phyloP scores from a whole-genome alignment of 2,888 invertebrate genomes.

The Oxyteleia sp. region DNA sequence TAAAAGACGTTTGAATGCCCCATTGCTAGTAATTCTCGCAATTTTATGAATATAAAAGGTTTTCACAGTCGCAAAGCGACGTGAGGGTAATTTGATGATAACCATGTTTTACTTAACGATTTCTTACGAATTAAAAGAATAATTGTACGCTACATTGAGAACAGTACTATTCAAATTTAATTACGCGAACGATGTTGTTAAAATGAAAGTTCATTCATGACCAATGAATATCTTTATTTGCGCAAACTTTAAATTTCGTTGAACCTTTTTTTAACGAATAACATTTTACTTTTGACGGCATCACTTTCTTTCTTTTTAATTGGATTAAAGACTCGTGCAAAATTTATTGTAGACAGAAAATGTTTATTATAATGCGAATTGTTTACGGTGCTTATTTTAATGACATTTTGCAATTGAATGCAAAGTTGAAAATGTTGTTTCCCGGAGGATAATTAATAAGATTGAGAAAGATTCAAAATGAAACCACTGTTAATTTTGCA shows the following conservation, averaged over 20 bases:
- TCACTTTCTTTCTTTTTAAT: no score
- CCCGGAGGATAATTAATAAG: no score
- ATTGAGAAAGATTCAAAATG: no score
- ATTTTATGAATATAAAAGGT: slow-evolving; percentile 2
- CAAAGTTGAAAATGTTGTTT: no score
- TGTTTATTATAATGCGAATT: no score
- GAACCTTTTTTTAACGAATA: no score
- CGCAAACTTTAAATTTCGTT: background rate
- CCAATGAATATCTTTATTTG: background rate
- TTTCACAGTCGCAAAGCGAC: background rate
- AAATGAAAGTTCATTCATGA: background rate
- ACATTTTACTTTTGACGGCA: no score
- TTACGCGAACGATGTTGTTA: background rate
- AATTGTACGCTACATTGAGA: background rate
- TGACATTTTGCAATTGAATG: no score
- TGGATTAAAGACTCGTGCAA: no score
- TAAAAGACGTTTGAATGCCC: slow-evolving; percentile 3
- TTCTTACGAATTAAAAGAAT: background rate
- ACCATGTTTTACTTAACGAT: background rate
- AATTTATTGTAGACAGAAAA: no score
- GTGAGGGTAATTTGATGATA: slow-evolving; percentile 8
- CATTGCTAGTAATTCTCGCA: background rate
- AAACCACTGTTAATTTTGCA: no score
- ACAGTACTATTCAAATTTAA: background rate
- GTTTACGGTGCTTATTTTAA: no score